Base-by-base conservation (phyloP, 2,888 invertebrate genomes). In the Caenorhabditis plicata region DNA sequence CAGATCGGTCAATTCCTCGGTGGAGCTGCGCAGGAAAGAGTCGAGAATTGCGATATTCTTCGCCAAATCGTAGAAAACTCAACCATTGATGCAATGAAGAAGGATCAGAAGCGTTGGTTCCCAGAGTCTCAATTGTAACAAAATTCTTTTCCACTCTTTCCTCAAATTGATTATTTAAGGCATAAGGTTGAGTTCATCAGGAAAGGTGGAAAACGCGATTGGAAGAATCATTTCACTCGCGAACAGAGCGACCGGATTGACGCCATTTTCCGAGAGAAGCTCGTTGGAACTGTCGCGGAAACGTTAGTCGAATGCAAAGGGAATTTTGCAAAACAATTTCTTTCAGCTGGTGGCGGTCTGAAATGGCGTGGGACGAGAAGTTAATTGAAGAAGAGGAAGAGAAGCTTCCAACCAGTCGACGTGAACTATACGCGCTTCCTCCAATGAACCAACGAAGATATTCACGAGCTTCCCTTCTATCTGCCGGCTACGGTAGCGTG, bases 81-180 rank as follows among this genome's bases (percentile, higher is more conserved):
- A 20, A 65, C 61, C 2, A 66, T 79, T 33, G 75, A 77, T 25
- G 64, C 79, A 11, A 79, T 79, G 79, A 75, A 75, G 52, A 63
- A 78, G 40, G 72, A 79, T 48, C 79, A 79, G 38, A 56, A 62
- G 13, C 61, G 79, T 19, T 79, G 77, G 76, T 78, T 78, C 55
- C 78, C 78, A 5, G 71, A 68, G 15, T 57, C 60, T 9, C 63
- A 64, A 44, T 40, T 71, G 44, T 67, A 39, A 44, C 56, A 56
- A 45, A 44, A n/a, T n/a, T n/a, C n/a, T n/a, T n/a, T n/a, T n/a
- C n/a, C n/a, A n/a, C n/a, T n/a, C n/a, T n/a, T n/a, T n/a, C n/a
- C n/a, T n/a, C n/a, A n/a, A 11, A 20, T 19, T n/a, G 27, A 23
- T 5, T 19, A 38, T 22, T 75, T 41, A 56, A 74, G 77, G 31